A percentile compares a stretch with the other conserved stretches of the same genome.
Evolutionary conservation across 2,113 vertebrate genomes (phyloP).

Genomic region (Ophthalmolycus amberensis): DNA sequence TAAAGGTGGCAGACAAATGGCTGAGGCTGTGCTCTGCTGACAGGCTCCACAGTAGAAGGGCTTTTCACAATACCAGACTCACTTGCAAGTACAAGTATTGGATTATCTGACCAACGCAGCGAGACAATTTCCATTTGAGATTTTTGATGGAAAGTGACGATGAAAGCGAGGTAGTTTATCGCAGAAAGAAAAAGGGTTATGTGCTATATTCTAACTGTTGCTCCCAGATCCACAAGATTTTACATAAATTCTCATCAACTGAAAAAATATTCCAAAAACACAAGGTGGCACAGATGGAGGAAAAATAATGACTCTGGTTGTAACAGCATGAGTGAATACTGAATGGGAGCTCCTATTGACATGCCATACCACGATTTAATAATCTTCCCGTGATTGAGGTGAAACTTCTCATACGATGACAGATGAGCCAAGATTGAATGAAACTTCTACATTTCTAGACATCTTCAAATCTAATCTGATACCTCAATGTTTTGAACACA

Average conservation of each 20-base stretch:
- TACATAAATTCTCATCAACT: background rate
- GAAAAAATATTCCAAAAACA: background rate
- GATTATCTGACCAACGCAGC: slow-evolving; percentile 3
- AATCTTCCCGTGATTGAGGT: background rate
- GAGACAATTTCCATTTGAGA: background rate
- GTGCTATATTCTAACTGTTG: background rate
- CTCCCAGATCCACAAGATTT: background rate
- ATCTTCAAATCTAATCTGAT: background rate
- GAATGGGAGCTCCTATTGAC: background rate
- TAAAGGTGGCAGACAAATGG: slow-evolving; percentile 65
- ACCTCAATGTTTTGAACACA: background rate
- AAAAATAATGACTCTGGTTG: background rate
- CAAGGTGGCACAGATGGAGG: slow-evolving; percentile 1
- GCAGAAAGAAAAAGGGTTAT: background rate
- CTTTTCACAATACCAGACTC: slow-evolving; percentile 13
- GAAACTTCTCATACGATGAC: background rate
- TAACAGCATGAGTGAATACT: background rate
- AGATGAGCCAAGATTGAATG: background rate
- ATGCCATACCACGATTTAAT: background rate
- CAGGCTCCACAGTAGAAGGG: slow-evolving; percentile 7
- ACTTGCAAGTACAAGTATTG: slow-evolving; percentile 12
- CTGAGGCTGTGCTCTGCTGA: slow-evolving; percentile 17
- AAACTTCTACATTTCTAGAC: background rate
- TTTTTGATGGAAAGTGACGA: background rate
- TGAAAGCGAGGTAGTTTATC: background rate